These are phyloP conservation scores for Rhamnusium bicolor DNA, from an alignment of 2,888 invertebrate genomes.

Conservation along the genomic window DNA sequence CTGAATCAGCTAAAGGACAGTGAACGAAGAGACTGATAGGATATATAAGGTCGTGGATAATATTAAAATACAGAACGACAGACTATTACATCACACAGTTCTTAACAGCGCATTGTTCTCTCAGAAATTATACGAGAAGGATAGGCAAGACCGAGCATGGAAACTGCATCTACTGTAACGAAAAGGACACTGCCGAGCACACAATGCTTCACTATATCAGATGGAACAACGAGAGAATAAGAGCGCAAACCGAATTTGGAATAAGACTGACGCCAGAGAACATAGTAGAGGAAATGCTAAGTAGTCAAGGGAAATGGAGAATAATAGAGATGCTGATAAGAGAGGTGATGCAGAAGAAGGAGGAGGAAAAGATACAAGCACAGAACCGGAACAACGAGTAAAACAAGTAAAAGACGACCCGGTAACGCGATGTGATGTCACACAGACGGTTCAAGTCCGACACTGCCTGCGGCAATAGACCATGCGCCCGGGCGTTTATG, in stretches of 20 bases:
- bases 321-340: not conserved
- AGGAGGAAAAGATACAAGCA: not conserved
- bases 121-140: conserved; percentile 42
- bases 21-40: conserved; percentile 40
- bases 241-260: not conserved
- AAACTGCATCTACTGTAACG: conserved; percentile 34
- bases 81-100: conserved; percentile 43
- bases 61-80: conserved; percentile 21
- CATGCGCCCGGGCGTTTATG: not conserved
- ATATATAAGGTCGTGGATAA: conserved; percentile 38
- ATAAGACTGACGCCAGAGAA: not conserved
- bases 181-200: conserved; percentile 39
- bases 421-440: too few species aligned
- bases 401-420: too few species aligned
- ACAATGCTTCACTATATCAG: conserved; percentile 34
- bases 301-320: conserved; percentile 14
- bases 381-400: not conserved
- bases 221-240: conserved; percentile 21
- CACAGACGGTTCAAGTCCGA: not conserved
- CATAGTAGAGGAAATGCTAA: conserved; percentile 2
- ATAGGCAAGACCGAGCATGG: conserved; percentile 6
- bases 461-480: not conserved
- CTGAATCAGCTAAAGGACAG: not conserved
- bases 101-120: conserved; percentile 47
- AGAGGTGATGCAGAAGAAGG: not conserved